These are phyloP conservation scores for Syngnathus scovelli DNA, from an alignment of 2,113 vertebrate species.

Conservation along the genomic window DNA sequence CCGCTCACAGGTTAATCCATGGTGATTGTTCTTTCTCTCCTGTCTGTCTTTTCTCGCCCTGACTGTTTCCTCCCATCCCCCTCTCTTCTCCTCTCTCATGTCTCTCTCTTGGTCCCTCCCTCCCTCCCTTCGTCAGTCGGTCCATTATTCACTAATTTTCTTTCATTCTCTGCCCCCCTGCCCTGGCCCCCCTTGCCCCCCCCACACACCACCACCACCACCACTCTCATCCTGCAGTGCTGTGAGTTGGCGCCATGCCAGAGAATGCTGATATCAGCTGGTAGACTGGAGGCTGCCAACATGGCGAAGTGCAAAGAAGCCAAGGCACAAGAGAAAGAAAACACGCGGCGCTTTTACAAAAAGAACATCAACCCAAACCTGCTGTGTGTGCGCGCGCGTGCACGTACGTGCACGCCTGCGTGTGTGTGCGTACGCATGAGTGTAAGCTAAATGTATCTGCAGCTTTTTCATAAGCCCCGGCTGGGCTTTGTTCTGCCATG, in stretches of 20 bases:
- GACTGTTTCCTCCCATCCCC: conserved; percentile 68
- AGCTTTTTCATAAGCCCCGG: conserved; percentile 68
- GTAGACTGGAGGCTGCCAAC: conserved; percentile 78
- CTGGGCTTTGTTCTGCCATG: conserved; percentile 63
- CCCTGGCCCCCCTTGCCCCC: conserved; percentile 27
- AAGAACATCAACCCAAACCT: conserved; percentile 20
- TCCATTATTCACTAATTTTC: conserved; percentile 75
- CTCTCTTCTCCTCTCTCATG: conserved; percentile 35
- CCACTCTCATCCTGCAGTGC: conserved; percentile 63
- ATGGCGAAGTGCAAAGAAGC: conserved; percentile 68
- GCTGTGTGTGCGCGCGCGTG: conserved; percentile 12
- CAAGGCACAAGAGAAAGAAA: conserved; percentile 39
- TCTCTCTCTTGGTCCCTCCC: conserved; percentile 42
- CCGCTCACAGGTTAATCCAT: conserved; percentile 60
- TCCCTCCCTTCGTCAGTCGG: conserved; percentile 48
- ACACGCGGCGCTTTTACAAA: conserved; percentile 42
- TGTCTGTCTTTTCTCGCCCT: conserved; percentile 51
- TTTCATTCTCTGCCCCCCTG: conserved; percentile 59
- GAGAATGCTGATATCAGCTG: conserved; percentile 83
- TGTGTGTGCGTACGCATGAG: background rate
- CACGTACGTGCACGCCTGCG: background rate
- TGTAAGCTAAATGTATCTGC: conserved; percentile 27
- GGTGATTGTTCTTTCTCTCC: conserved; percentile 61
- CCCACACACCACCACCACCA: no score
- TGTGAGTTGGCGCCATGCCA: conserved; percentile 76